Base-by-base conservation (phyloP, 1,140 invertebrate species). In the Mamestra configurata region DNA sequence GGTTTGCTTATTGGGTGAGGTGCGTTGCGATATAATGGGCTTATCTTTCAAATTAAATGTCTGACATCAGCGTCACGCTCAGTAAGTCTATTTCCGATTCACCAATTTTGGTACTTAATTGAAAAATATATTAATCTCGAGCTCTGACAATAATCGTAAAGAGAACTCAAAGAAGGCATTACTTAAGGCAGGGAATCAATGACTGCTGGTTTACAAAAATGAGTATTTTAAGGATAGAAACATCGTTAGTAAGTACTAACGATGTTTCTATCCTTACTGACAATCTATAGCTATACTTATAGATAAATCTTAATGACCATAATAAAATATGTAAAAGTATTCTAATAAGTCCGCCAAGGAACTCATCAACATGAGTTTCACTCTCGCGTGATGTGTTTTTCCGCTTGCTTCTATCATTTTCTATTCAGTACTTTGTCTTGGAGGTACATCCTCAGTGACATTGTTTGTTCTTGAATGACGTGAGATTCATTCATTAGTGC, bases 381-480 rank as follows among this genome's bases (percentile, higher is more conserved):
- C 15, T 35, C 22, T 24, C 24, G 22, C 22, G 20, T 24, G 15
- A 31, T 18, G 22, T 31, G 43, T 71, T 31, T 53, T 71, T 71
- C 43, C 49, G 40, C 15, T 46, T 18, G 24, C 27, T 71, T 18
- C 27, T 53, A 11, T 4, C 22, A 71, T 71, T 71, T 51, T 43
- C 68, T 24, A 11, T 22, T 27, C 20, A 49, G 10, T 61, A 18
- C 13, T 61, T n/a, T n/a, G 4, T 35, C 13, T 49, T 22, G 13
- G 20, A 46, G n/a, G 68, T 71, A 71, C 46, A 53, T 71, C 68
- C 24, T 71, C 8, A 51, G n/a, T 71, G 68, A 71, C 68, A 53
- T 71, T 51, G 46, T 51, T 71, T 53, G 46, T 53, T 53, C 27
- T 46, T 43, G 64, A 68, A 22, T 35, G 68, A 31, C 46, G 49